Percentiles rank a stretch among this genome's conserved stretches.
Conservation (phyloP, 2,888 invertebrate genomes). For the Cyrtodaria siliqua region DNA sequence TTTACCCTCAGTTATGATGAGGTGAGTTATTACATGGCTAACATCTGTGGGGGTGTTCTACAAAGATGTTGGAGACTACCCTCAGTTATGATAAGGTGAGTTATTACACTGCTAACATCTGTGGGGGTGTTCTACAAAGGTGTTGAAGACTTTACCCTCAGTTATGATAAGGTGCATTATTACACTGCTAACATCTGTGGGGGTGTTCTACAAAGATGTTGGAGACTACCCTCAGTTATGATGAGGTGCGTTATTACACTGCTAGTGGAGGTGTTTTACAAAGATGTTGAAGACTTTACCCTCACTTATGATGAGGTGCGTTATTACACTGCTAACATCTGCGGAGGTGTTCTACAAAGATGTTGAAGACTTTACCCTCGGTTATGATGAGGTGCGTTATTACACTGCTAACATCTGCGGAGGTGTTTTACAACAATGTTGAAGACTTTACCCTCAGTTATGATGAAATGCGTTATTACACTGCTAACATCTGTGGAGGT, state of each 20-base stretch:
- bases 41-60: too few relatives aligned
- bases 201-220: too few relatives aligned
- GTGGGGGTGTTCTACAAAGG: slow-evolving; percentile 87
- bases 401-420: slow-evolving; percentile 87
- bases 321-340: slow-evolving; percentile 87
- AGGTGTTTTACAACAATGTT: slow-evolving; percentile 88
- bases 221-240: too few relatives aligned
- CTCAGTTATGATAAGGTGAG: too few relatives aligned
- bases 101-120: too few relatives aligned
- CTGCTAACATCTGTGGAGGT: too few relatives aligned
- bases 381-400: slow-evolving; percentile 85
- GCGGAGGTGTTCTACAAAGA: slow-evolving; percentile 87
- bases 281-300: slow-evolving; percentile 90
- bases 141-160: slow-evolving; percentile 89
- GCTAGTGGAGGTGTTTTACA: slow-evolving; percentile 76
- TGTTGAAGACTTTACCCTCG: slow-evolving; percentile 89
- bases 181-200: too few relatives aligned
- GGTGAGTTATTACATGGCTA: slow-evolving; percentile 54
- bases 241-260: too few relatives aligned
- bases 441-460: slow-evolving; percentile 89
- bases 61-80: too few relatives aligned
- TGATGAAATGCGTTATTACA: slow-evolving; percentile 62
- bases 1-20: slow-evolving; percentile 89
- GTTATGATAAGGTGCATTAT: slow-evolving; percentile 85
- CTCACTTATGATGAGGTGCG: slow-evolving; percentile 87